Evolutionary conservation across 2,797 vertebrate genomes (phyloP), one percentile per base, ranked within the genome.

Genomic region (Anabacerthia variegaticeps): DNA sequence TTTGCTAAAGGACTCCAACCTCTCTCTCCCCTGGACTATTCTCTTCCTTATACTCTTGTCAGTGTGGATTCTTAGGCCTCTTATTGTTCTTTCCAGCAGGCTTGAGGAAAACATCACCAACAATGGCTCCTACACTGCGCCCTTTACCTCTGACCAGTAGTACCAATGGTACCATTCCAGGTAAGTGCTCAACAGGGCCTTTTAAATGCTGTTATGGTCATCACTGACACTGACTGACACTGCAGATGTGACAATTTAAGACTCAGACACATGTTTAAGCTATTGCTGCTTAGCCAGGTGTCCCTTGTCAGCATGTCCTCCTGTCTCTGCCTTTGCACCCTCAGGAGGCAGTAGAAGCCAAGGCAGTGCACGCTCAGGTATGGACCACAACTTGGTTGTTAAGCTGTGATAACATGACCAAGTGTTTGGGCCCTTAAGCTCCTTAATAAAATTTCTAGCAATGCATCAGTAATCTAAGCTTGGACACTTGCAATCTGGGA

Each of bases 41-140:
- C 28, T 76, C 43, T 34, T 73, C 69, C 65, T 88, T 10, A 4
- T 7, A 1, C n/a, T 72, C 72, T 61, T 84, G 44, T 62, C 49
- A 30, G 6, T 20, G 37, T 58, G 20, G 37, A 19, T 90, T 66
- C 75, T 88, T 36, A 84, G 12, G 14, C n/a, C 9, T 76, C 79
- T 85, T 71, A 26, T 55, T 44, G 41, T 73, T 85, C 56, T 76
- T 91, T 77, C 36, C 86, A 92, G 58, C 80, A 76, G 80, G 51
- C 3, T 92, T 9, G 2, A 75, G 69, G 9, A 77, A 84, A 78
- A 27, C 39, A 34, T 32, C 9, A 0, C 58, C 77, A 46, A 19
- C 73, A 14, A 26, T 10, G 13, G 37, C 62, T 61, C 69, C 72
- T 23, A 30, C 1, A 0, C 66, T 36, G 58, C 20, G 9, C 5